Evolutionary conservation across 2,797 vertebrate species (phyloP), one percentile per base, ranked within the genome.

Genomic region (Poecilia picta): DNA sequence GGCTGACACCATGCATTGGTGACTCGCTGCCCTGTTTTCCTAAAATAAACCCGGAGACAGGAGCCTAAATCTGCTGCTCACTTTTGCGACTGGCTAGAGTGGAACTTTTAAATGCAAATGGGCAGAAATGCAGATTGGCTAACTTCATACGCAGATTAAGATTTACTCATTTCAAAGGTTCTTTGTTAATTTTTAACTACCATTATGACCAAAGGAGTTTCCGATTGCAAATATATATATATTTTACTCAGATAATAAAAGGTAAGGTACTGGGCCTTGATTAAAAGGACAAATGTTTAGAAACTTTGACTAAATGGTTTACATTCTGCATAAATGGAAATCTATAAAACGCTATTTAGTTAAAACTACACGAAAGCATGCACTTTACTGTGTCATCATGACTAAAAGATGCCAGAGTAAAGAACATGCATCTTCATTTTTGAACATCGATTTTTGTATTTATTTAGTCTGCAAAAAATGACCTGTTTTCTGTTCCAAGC

Each of bases 21-120:
- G 85, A 89, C 82, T 86, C 13, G 84, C 73, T 93, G 92, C 74
- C 90, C 93, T 92, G 79, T 87, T 94, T 95, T 95, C 92, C 91
- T 81, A 94, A 95, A 95, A 94, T 95, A 94, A 88, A 89, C 80
- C 73, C 12, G 16, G 81, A 91, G 72, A 87, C 85, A 75, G 57
- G 79, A 91, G 82, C 72, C 81, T 81, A 87, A 90, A 89, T 93
- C 75, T 86, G 83, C 80, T 78, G 75, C 83, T 86, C 75, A 78
- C 53, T 86, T 84, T 84, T 85, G 80, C 4, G 1, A 62, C 47
- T 78, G n/a, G 64, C 80, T 72, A 16, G 64, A 49, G 70, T 2
- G 16, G 39, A 49, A 36, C n/a, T 33, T 15, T 55, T 59, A 25
- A 55, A 25, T 73, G 47, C 68, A 49, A 68, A 78, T 68, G 28